Evolutionary conservation across 2,888 invertebrate species (phyloP).

Genomic region (Leucoma salicis): DNA sequence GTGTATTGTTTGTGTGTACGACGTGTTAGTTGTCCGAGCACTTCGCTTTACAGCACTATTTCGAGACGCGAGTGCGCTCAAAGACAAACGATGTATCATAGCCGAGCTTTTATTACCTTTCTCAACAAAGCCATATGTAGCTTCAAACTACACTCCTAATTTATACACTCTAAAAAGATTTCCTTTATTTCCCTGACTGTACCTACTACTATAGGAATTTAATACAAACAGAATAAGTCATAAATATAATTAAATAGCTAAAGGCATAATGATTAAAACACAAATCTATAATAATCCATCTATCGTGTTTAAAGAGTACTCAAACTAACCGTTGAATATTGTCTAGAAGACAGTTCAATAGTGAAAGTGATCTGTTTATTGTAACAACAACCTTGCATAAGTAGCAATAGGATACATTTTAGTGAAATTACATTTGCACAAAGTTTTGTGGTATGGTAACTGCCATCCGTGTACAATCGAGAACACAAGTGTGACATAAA

Average conservation of each 20-base stretch:
- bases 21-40: conserved; percentile 31
- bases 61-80: conserved; percentile 28
- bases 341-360: conserved; percentile 33
- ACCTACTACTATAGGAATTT: conserved; percentile 6
- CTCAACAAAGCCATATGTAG: conserved; percentile 15
- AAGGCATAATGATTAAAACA: conserved; percentile 22
- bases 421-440: conserved; percentile 21
- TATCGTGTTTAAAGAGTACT: conserved; percentile 31
- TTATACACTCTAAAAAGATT: conserved; percentile 9
- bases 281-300: conserved; percentile 35
- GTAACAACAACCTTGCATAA: conserved; percentile 25
- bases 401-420: conserved; percentile 26
- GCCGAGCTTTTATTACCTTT: conserved; percentile 22
- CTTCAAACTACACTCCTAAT: conserved; percentile 11
- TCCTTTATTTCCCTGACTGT: conserved; percentile 15
- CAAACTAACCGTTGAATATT: conserved; percentile 33
- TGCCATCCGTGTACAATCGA: conserved; percentile 30
- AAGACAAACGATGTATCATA: conserved; percentile 27
- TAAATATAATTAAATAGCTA: too few species aligned
- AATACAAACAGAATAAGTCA: conserved; percentile 6
- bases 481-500: conserved; percentile 29
- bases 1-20: conserved; percentile 38
- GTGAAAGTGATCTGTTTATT: conserved; percentile 31
- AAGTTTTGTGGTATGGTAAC: conserved; percentile 30
- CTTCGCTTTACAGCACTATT: conserved; percentile 36